These are phyloP conservation scores for Bugulina stolonifera DNA, from an alignment of 2,888 invertebrate species.

Conservation along the genomic window DNA sequence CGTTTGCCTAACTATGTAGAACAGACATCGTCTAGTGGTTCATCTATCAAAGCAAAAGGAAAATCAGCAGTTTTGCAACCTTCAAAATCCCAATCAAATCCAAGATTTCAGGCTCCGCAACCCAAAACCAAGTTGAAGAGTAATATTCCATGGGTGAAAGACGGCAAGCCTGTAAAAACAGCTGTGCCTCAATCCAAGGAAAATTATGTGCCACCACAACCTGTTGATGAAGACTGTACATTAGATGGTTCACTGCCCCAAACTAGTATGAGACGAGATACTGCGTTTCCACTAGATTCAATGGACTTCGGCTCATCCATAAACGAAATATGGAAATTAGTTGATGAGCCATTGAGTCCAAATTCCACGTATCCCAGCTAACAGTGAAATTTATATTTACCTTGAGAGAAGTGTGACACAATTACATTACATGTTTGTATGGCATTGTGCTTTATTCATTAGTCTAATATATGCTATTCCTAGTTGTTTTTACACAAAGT, in stretches of 20 bases:
- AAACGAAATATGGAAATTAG: slow-evolving; percentile 47
- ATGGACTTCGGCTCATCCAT: slow-evolving; percentile 43
- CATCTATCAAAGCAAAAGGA: slow-evolving; percentile 14
- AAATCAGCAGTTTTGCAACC: slow-evolving; percentile 3
- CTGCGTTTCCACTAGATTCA: slow-evolving; percentile 31
- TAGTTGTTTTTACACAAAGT: no score
- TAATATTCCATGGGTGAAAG: slow-evolving; percentile 7
- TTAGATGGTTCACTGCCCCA: not conserved
- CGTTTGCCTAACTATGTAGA: slow-evolving; percentile 22
- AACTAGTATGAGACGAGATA: not conserved
- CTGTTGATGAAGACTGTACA: not conserved
- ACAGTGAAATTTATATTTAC: no score
- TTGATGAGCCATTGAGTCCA: slow-evolving; percentile 35
- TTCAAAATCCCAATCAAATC: not conserved
- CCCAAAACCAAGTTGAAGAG: not conserved
- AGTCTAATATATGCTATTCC: no score
- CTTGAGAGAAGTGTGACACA: no score
- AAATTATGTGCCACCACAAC: not conserved
- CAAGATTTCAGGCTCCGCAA: not conserved
- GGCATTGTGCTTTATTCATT: no score
- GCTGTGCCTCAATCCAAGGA: not conserved
- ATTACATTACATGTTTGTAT: no score
- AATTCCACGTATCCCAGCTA: not conserved
- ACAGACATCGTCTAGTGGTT: not conserved
- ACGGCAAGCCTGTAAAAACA: not conserved